A percentile compares a stretch with the other conserved stretches of the same genome.
These are phyloP conservation scores for Acromyrmex heyeri DNA, from an alignment of 1,140 invertebrate genomes.

Conservation along the genomic window DNA sequence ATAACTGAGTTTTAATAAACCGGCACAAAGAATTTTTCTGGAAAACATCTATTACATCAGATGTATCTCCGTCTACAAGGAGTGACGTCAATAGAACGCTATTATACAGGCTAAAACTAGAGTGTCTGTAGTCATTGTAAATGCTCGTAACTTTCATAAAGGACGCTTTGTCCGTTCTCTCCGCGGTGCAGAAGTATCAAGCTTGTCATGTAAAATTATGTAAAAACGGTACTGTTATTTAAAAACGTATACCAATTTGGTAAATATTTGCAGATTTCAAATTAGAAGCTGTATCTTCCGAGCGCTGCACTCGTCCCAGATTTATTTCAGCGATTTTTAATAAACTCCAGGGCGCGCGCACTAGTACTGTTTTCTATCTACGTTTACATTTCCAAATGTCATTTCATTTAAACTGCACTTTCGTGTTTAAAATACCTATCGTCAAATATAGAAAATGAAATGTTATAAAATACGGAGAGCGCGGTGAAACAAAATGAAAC, in stretches of 20 bases:
- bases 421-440: conserved; percentile 49
- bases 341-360: conserved; percentile 26
- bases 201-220: conserved; percentile 47
- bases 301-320: background rate
- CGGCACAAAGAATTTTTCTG: conserved; percentile 20
- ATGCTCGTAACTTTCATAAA: conserved; percentile 47
- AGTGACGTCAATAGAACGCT: conserved; percentile 35
- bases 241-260: conserved; percentile 46
- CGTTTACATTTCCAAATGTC: conserved; percentile 49
- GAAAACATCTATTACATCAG: conserved; percentile 24
- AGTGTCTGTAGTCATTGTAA: conserved; percentile 52
- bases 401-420: conserved; percentile 50
- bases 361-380: conserved; percentile 39
- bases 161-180: conserved; percentile 26
- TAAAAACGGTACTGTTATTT: conserved; percentile 41
- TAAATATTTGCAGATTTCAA: conserved; percentile 56
- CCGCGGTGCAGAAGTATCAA: conserved; percentile 8
- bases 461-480: conserved; percentile 52
- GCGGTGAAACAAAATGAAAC: conserved; percentile 39
- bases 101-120: conserved; percentile 43
- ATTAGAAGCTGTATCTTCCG: conserved; percentile 35
- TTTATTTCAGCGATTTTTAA: conserved; percentile 62
- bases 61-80: conserved; percentile 24
- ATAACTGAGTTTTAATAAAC: conserved; percentile 8
- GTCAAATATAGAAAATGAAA: conserved; percentile 46